Base-by-base conservation (phyloP, 2,888 invertebrate genomes). In the Erynnis tages region DNA sequence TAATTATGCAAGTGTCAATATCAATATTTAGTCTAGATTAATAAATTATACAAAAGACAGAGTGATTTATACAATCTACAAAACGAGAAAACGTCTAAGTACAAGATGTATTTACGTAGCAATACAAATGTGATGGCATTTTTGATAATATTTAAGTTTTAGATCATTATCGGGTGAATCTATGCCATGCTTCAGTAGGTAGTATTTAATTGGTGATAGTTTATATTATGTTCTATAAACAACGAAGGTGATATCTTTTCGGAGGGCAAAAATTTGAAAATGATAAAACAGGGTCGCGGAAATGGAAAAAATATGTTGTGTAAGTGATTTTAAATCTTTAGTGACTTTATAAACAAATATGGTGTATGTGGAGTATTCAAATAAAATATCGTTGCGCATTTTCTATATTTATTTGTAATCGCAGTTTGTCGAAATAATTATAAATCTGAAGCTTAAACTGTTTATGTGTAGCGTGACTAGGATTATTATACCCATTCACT, bases 141-240 rank as follows among this genome's bases (percentile, higher is more conserved):
- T 27, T 40, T 2, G 37, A 17, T 46, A 5, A n/a, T 16, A 25
- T 29, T 19, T 46, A 38, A 46, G 19, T 37, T 17, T 25, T 37
- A 46, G 27, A 27, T 19, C 7, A 21, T 17, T 27, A 16, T 8
- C 19, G 29, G 29, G 21, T 25, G 8, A 37, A 23, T 23, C n/a
- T 45, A 23, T 37, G 37, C 46, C 46, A 47, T 47, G 37, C 27
- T 27, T 25, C 17, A 45, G 19, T 46, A 37, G 19, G n/a, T n/a
- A 38, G 38, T 47, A 45, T 16, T 7, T 37, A 29, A 37, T 38
- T 47, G 47, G 47, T 47, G 46, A 46, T 46, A 46, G 27, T 44
- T 4, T 5, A 5, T 29, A 17, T 2, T 10, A 6, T 40, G 14
- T 32, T 14, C n/a, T 34, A 8, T 25, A 5, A 3, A 47, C 47